Evolutionary conservation across 2,888 invertebrate genomes (phyloP), one percentile per base, ranked within the genome.

Genomic region (Callinectes sapidus): DNA sequence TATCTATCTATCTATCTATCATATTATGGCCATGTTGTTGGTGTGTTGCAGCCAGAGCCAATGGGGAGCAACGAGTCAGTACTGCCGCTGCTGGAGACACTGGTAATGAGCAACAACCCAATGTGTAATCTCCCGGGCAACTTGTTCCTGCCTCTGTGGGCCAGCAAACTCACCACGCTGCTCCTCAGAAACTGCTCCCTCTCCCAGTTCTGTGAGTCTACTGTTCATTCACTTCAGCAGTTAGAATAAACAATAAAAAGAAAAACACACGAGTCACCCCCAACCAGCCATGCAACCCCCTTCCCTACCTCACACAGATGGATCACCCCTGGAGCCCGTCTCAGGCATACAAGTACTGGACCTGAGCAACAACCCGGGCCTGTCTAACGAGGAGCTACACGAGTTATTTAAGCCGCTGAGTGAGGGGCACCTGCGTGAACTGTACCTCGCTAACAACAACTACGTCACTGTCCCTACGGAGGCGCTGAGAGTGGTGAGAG

Each of bases 21-120:
- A 28, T 86, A 16, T 85, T 5, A 85, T 14, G 16, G 18, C n/a
- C 35, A 28, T 5, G 14, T 14, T n/a, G n/a, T 90, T 14, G n/a
- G 23, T 28, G 71, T 87, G 61, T 92, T 92, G 35, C 92, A 93
- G 93, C 91, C 93, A 5, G 90, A 92, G 8, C 94, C 92, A 0
- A n/a, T 28, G 13, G 92, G 91, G 0, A 81, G 28, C 23, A 81
- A 90, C 77, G 66, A 54, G 55, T 71, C 90, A 3, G 91, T 92
- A 28, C 66, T 94, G 90, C 94, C 94, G 0, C n/a, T 61, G 90
- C 90, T 94, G 90, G 81, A 94, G 54, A 89, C 90, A 6, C 42
- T 94, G 16, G 88, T 42, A 0, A 86, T 94, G 92, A 94, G 77
- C 91, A 42, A 94, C 87, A 94, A 94, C 86, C 94, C 94, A 0